Conservation (phyloP, 2,113 vertebrate species). For the Oryzias celebensis region DNA sequence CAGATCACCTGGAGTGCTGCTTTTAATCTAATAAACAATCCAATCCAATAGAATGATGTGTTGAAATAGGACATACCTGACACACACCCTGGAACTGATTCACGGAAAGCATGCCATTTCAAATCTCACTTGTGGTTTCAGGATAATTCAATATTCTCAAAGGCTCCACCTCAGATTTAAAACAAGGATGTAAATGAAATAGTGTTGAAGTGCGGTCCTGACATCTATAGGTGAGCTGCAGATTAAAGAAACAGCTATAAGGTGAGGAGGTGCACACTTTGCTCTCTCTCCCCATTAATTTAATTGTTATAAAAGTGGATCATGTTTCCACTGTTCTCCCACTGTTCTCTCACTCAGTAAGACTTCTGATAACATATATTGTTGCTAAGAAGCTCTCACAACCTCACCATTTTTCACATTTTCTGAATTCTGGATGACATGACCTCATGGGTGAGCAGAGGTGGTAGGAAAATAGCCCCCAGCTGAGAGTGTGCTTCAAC, state of each 20-base stretch:
- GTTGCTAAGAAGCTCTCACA: constrained; percentile 62
- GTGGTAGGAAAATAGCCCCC: constrained; percentile 66
- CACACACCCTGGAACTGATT: neutral
- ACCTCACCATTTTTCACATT: constrained; percentile 71
- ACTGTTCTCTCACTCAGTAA: constrained; percentile 36
- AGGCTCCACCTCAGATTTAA: neutral
- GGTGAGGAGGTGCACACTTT: constrained; percentile 24
- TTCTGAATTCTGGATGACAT: constrained; percentile 63
- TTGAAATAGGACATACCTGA: neutral
- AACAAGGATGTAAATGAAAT: constrained; percentile 19
- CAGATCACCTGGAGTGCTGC: neutral
- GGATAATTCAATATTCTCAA: neutral
- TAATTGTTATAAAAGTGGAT: constrained; percentile 36
- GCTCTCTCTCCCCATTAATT: constrained; percentile 11
- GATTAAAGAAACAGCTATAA: constrained; percentile 31
- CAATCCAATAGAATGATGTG: neutral
- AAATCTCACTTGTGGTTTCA: neutral
- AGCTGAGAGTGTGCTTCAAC: constrained; percentile 68
- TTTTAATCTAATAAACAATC: neutral
- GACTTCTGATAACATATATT: constrained; percentile 63
- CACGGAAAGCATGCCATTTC: neutral
- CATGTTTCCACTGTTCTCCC: constrained; percentile 35
- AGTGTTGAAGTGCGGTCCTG: constrained; percentile 29
- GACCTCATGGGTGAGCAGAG: constrained; percentile 72
- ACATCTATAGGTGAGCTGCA: constrained; percentile 18